phyloP scores from a whole-genome alignment of 2,797 vertebrate species.

The Catostomus latipinnis region DNA sequence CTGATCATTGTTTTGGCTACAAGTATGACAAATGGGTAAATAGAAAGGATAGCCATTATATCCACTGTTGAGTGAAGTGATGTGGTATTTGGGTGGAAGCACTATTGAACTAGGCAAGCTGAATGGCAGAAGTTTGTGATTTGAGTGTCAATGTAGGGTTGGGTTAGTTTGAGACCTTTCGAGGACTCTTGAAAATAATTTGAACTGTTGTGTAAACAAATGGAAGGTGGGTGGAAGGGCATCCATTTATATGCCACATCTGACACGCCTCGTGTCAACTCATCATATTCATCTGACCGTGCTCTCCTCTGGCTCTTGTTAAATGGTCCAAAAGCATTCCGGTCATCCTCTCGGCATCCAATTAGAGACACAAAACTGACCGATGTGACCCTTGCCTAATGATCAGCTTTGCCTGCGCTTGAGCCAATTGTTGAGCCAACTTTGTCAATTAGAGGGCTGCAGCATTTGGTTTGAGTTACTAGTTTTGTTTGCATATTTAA shows the following conservation, averaged over 20 bases:
- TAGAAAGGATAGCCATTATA: too few species aligned
- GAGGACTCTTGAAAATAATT: too few species aligned
- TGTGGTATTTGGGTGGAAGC: too few species aligned
- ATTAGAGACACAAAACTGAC: slow-evolving; percentile 36
- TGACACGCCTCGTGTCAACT: slow-evolving; percentile 20
- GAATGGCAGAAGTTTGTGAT: too few species aligned
- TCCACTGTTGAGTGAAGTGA: too few species aligned
- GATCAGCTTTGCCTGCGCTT: slow-evolving; percentile 29
- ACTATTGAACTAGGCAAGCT: too few species aligned
- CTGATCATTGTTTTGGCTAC: slow-evolving; percentile 16
- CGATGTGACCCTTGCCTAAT: not conserved
- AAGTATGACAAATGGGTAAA: not conserved
- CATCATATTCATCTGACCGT: slow-evolving; percentile 38
- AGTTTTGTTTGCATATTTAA: slow-evolving; percentile 6
- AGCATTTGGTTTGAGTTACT: slow-evolving; percentile 13
- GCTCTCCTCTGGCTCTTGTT: slow-evolving; percentile 36
- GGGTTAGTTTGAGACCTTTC: too few species aligned
- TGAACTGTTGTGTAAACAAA: too few species aligned
- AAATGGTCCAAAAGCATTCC: slow-evolving; percentile 30
- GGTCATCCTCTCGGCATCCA: slow-evolving; percentile 25
- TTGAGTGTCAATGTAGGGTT: too few species aligned
- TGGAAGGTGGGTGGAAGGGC: not conserved
- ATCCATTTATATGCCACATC: slow-evolving; percentile 24
- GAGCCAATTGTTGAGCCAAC: slow-evolving; percentile 25
- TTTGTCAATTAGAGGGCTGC: slow-evolving; percentile 24